Conservation (phyloP, 1,140 invertebrate genomes). For the Pissodes strobi region DNA sequence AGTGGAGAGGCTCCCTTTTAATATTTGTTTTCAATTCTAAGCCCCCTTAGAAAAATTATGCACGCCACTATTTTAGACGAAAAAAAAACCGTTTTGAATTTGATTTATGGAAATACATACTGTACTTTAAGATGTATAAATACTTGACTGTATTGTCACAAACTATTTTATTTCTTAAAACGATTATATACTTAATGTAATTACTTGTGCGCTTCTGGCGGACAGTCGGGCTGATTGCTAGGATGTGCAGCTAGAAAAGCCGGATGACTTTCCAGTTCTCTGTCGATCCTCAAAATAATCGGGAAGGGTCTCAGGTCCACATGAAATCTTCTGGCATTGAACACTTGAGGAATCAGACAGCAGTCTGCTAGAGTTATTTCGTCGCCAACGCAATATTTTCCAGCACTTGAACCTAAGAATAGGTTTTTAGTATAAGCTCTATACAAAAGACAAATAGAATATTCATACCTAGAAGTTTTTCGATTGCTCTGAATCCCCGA, state of each 20-base stretch:
- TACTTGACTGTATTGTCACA: too few relatives aligned
- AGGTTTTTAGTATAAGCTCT: background rate
- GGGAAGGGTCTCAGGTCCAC: constrained; percentile 90
- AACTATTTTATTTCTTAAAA: too few relatives aligned
- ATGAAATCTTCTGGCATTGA: constrained; percentile 69
- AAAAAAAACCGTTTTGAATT: too few relatives aligned
- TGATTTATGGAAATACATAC: too few relatives aligned
- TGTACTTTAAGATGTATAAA: too few relatives aligned
- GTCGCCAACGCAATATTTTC: constrained; percentile 94
- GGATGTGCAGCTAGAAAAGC: constrained; percentile 88
- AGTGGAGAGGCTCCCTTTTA: too few relatives aligned
- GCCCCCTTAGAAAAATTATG: too few relatives aligned
- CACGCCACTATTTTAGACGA: too few relatives aligned
- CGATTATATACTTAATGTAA: too few relatives aligned
- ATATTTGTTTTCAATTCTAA: too few relatives aligned
- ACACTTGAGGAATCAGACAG: constrained; percentile 88
- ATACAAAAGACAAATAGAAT: too few relatives aligned
- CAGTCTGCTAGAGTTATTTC: constrained; percentile 93
- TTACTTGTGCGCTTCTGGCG: constrained; percentile 80
- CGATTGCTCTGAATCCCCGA: constrained; percentile 85
- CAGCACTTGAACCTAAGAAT: constrained; percentile 69
- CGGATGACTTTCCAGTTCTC: constrained; percentile 82
- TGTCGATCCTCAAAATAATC: constrained; percentile 83
- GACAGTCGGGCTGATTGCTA: constrained; percentile 89
- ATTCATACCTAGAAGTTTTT: constrained; percentile 65